Evolutionary conservation across 2,113 vertebrate genomes (phyloP), one percentile per base, ranked within the genome.

Genomic region (Sprattus sprattus): DNA sequence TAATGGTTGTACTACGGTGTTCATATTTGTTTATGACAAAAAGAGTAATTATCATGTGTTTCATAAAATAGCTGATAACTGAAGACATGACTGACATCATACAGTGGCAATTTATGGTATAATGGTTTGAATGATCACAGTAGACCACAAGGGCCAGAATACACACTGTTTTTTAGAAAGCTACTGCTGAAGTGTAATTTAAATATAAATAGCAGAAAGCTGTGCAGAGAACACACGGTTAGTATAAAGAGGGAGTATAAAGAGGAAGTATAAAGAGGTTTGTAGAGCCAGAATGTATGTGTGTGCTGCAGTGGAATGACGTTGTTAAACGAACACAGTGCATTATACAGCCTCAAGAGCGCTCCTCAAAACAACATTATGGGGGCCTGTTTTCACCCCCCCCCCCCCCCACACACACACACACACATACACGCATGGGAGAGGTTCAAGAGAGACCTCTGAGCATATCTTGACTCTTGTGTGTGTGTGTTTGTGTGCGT

Each of bases 401-500:
- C 9, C 57, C n/a, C 57, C n/a, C 57, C n/a, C 57, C n/a, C 60
- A 67, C 60, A 67, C 60, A 67, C 60, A 67, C 60, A 67, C 60
- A 71, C 64, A 71, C 64, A 71, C 64, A 28, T 25, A 71, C 64
- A 71, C 64, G 32, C 64, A 71, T 25, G 39, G 2, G 39, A 64
- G 3, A 64, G 20, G 4, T n/a, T 64, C 60, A 64, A 60, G 20
- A 22, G 22, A 3, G 13, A 54, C 52, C 16, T 54, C 52, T 18
- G 11, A 54, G 16, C 50, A 18, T 49, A 54, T 54, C 64, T 71
- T 32, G n/a, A 71, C 64, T 28, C 32, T 25, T 67, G 6, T 71
- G 64, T 71, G 64, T 71, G 64, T 71, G 64, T 71, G 64, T 71
- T 25, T 71, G 64, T 71, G 25, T 67, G 64, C 11, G 64, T 67